Base-by-base conservation (phyloP, 2,113 vertebrate genomes). In the Lepus americanus region DNA sequence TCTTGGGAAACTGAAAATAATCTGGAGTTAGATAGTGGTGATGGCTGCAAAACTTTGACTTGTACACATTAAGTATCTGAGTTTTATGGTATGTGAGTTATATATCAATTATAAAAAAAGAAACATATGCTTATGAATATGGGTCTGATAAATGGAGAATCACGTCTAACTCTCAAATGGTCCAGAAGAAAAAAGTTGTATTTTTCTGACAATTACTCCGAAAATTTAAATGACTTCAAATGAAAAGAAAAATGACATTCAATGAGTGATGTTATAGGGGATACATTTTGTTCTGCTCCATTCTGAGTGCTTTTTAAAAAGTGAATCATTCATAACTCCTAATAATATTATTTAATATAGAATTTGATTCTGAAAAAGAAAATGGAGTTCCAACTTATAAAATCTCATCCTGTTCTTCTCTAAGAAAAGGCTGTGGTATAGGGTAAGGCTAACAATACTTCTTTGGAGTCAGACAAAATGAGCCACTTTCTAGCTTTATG, bases 331-430 rank as follows among this genome's bases (percentile, higher is more conserved):
- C 33, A 39, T 61, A 93, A 63, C 14, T 76, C 74, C 39, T 36
- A 73, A 69, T 69, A 67, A 89, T 36, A 74, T 49, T 33, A 81
- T 49, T 93, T 93, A 82, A 77, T 59, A 44, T 88, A 61, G 39
- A 96, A 64, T 91, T 78, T 59, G 14, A n/a, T 82, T 90, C 39
- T 44, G 17, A 49, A 86, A 83, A 72, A 69, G 39, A 64, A 73
- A 67, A 33, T 27, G 10, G 49, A 23, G 87, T 77, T 44, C 53
- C 17, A 64, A 72, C 31, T 44, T 59, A 17, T 70, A 77, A 55
- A 23, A 72, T 69, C 61, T 74, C 61, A 69, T 80, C 44, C 20
- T 77, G 36, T 76, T 78, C 70, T 90, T 80, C 77, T 31, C 61
- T 49, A 82, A 64, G 39, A 76, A 87, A 72, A 89, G 61, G 20